A percentile compares a stretch with the other conserved stretches of the same genome.
Conservation (phyloP, 2,113 vertebrate species). For the Microtus pennsylvanicus region DNA sequence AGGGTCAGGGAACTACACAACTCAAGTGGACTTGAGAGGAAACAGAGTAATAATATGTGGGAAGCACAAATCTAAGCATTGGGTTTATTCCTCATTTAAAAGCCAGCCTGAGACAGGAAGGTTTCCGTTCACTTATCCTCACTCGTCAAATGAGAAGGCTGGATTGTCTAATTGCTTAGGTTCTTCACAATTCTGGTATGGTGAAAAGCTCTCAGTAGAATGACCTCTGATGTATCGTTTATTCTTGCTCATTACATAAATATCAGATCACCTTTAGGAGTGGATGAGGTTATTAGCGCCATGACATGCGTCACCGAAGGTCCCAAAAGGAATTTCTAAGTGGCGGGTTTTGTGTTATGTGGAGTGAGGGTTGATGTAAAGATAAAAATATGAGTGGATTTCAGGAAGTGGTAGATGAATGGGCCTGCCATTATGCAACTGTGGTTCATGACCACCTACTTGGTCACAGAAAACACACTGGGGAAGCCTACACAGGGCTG, state of each 20-base stretch:
- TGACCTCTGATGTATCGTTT: not conserved
- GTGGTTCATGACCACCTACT: not conserved
- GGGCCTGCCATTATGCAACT: conserved; percentile 40
- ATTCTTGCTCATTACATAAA: not conserved
- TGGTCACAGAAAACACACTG: conserved; percentile 38
- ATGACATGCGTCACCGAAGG: not conserved
- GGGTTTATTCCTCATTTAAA: conserved; percentile 51
- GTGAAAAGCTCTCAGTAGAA: not conserved
- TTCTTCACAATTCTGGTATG: not conserved
- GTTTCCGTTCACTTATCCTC: not conserved
- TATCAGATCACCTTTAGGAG: not conserved
- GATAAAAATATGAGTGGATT: conserved; percentile 40
- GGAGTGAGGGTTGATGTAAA: conserved; percentile 61
- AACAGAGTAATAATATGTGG: not conserved
- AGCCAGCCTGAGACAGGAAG: not conserved
- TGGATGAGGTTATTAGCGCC: not conserved
- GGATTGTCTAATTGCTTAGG: conserved; percentile 11
- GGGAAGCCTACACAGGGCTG: not conserved
- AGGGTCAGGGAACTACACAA: not conserved
- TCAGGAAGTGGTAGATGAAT: conserved; percentile 63
- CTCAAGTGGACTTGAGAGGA: conserved; percentile 58
- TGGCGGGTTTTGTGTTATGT: conserved; percentile 73
- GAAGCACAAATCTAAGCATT: not conserved
- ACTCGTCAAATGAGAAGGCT: not conserved
- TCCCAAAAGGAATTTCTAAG: conserved; percentile 31